Evolutionary conservation across 2,797 vertebrate genomes (phyloP), one percentile per base, ranked within the genome.

Genomic region (Clarias pachynema): DNA sequence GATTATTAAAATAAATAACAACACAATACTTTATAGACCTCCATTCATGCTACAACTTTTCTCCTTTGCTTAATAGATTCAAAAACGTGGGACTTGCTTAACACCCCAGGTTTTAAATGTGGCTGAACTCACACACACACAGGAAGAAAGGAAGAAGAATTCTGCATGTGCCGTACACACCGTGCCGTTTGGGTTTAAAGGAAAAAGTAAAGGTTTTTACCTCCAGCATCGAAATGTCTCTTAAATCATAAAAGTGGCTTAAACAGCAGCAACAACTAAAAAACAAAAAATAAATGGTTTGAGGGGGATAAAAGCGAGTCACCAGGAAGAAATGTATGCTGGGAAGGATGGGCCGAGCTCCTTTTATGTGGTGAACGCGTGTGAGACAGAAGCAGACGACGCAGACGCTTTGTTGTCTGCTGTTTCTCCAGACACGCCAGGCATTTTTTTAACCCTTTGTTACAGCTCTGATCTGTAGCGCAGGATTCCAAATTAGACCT

Each of bases 231-330:
- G 84, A 59, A 86, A 88, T 90, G 86, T 89, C 91, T 92, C 92
- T 89, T 56, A 85, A 77, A 89, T 92, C 90, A 93, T 94, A 88
- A 93, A 94, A 91, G 89, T 69, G 75, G 86, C 88, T 93, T 89
- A 95, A 96, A 95, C 93, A 90, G 88, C 88, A 92, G 90, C n/a
- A 24, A 60, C 37, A 24, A 65, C 37, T 2, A 4, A 77, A 81
- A 83, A 66, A 86, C 34, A 88, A 89, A 89, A 37, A 6, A n/a
- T n/a, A n/a, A 89, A 91, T 83, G 87, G 79, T 26, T n/a, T 2
- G 62, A 79, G 49, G 2, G 8, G 6, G 6, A 4, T 70, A 31
- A 68, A 69, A 73, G 24, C 14, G 53, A 84, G 79, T 68, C 77
- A 65, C 82, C 53, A 34, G 60, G 81, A 81, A 63, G 60, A 74